phyloP scores from a whole-genome alignment of 2,113 vertebrate species.

The Girardinichthys multiradiatus region DNA sequence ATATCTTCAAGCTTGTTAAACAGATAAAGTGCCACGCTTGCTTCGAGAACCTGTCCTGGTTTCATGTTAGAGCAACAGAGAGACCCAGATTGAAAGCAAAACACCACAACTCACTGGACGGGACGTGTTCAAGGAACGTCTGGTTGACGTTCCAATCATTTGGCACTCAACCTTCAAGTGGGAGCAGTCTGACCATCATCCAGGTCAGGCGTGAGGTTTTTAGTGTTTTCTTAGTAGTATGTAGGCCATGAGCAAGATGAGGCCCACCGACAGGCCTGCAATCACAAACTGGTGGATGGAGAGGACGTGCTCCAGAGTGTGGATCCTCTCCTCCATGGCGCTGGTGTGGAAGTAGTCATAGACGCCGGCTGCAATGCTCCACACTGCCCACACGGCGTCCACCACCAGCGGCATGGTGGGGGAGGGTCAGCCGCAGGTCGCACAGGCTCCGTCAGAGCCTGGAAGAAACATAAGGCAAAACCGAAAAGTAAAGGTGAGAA shows the following conservation, averaged over 20 bases:
- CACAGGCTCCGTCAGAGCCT: conserved; percentile 24
- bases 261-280: conserved; percentile 62
- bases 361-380: conserved; percentile 75
- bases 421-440: conserved; percentile 12
- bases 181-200: not conserved
- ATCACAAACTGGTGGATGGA: conserved; percentile 78
- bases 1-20: not conserved
- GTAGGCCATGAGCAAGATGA: conserved; percentile 75
- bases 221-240: conserved; percentile 75
- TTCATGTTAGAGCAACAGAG: not conserved
- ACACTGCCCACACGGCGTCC: conserved; percentile 76
- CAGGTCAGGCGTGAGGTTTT: not conserved
- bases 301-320: conserved; percentile 74
- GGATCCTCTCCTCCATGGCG: conserved; percentile 80
- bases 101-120: not conserved
- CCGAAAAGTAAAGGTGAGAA: too few species aligned
- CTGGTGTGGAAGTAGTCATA: conserved; percentile 81
- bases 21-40: not conserved
- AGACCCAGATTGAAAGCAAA: not conserved
- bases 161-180: not conserved
- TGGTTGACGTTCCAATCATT: not conserved
- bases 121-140: too few species aligned
- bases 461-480: not conserved
- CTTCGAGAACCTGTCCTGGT: too few species aligned
- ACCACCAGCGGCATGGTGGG: conserved; percentile 70